A percentile compares a stretch with the other conserved stretches of the same genome.
phyloP scores from a whole-genome alignment of 2,113 vertebrate species.

The Procavia capensis region DNA sequence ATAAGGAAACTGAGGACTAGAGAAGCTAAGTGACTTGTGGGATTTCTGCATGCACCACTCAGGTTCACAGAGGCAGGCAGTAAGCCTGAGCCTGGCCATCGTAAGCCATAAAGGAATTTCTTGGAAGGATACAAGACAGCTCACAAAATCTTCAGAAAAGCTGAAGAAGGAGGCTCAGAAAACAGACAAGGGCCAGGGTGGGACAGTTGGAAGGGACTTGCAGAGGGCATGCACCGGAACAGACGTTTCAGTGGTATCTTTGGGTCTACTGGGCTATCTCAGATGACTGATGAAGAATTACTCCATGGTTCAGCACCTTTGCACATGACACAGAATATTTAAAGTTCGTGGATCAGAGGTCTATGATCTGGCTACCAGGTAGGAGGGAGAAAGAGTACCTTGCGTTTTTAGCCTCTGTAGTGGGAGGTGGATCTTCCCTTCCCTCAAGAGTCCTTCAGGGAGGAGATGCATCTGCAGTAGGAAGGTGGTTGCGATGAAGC shows the following conservation, averaged over 20 bases:
- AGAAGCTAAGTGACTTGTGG: background rate
- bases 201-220: background rate
- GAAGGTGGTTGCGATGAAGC: background rate
- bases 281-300: background rate
- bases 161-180: background rate
- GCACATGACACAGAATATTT: background rate
- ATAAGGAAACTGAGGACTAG: background rate
- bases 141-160: background rate
- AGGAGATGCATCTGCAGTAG: background rate
- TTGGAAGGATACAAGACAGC: background rate
- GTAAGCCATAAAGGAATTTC: too few relatives aligned
- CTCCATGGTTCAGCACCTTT: background rate
- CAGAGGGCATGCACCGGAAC: background rate
- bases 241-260: background rate
- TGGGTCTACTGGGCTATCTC: fast-evolving
- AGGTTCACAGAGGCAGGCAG: background rate
- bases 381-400: background rate
- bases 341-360: background rate
- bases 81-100: background rate
- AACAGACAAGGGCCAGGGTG: background rate
- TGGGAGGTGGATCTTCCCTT: background rate
- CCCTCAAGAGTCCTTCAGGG: too few relatives aligned
- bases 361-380: background rate
- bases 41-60: fast-evolving
- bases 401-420: background rate